A percentile compares a stretch with the other conserved stretches of the same genome.
Conservation (phyloP, 2,113 vertebrate genomes). For the Oreochromis tanganicae region DNA sequence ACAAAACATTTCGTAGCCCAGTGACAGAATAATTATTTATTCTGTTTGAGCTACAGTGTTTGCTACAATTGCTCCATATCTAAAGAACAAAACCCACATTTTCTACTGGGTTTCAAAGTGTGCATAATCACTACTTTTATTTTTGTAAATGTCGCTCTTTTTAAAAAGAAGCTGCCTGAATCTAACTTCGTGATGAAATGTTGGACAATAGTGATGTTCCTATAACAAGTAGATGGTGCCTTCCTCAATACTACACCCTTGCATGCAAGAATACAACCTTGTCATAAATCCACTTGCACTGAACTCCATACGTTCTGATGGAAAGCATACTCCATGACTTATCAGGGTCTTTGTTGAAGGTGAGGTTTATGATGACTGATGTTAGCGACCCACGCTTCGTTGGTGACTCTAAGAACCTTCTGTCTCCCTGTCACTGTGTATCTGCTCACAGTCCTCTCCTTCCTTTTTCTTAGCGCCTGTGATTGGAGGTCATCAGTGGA, state of each 20-base stretch:
- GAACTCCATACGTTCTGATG: neutral
- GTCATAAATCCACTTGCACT: neutral
- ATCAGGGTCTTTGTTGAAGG: neutral
- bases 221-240: neutral
- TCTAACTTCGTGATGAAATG: neutral
- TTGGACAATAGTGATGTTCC: neutral
- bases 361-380: slow-evolving; percentile 30
- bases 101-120: neutral
- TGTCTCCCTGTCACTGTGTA: neutral
- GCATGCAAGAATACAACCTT: neutral
- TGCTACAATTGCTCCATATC: neutral
- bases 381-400: slow-evolving; percentile 4
- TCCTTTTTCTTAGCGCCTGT: neutral
- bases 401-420: slow-evolving; percentile 1
- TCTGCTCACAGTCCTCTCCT: neutral
- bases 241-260: neutral
- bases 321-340: slow-evolving; percentile 3
- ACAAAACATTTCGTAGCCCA: slow-evolving; percentile 1
- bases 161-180: neutral
- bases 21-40: neutral
- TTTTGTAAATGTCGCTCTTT: neutral
- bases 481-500: slow-evolving; percentile 20
- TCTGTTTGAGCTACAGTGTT: neutral
- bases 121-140: neutral
- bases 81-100: neutral